phyloP scores from a whole-genome alignment of 2,113 vertebrate genomes.

The Thunnus maccoyii region DNA sequence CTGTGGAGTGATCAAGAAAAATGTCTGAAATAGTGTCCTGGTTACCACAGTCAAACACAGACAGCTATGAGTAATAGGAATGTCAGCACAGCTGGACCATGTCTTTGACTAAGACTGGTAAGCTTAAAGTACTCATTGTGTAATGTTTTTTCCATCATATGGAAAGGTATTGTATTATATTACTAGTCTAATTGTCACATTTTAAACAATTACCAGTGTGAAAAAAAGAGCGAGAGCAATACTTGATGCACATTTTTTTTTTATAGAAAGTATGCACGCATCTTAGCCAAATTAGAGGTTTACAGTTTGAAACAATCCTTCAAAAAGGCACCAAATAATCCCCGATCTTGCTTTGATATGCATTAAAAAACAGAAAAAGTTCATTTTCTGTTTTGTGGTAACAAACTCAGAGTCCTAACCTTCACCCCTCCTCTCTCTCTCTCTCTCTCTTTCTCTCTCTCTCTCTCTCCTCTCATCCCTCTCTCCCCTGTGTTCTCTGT shows the following conservation, averaged over 20 bases:
- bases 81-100: slow-evolving; percentile 21
- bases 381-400: slow-evolving; percentile 42
- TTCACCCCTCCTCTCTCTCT: slow-evolving; percentile 54
- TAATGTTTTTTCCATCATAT: not conserved
- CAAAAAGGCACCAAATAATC: not conserved
- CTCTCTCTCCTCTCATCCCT: slow-evolving; percentile 53
- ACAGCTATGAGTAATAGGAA: slow-evolving; percentile 4
- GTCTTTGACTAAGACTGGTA: slow-evolving; percentile 8
- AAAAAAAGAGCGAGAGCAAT: not conserved
- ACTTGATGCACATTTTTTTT: not conserved
- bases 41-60: slow-evolving; percentile 23
- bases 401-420: slow-evolving; percentile 68
- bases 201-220: not conserved
- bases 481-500: slow-evolving; percentile 68
- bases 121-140: not conserved
- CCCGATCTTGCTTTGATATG: slow-evolving; percentile 4
- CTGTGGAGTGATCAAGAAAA: slow-evolving; percentile 8
- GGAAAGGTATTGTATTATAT: not conserved
- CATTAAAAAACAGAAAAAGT: slow-evolving; percentile 46
- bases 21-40: not conserved
- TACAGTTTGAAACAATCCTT: not conserved
- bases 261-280: not conserved
- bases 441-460: slow-evolving; percentile 5
- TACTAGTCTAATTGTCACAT: not conserved
- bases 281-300: not conserved